These are phyloP conservation scores for Metalampra italica DNA, from an alignment of 2,888 invertebrate species.

Conservation along the genomic window DNA sequence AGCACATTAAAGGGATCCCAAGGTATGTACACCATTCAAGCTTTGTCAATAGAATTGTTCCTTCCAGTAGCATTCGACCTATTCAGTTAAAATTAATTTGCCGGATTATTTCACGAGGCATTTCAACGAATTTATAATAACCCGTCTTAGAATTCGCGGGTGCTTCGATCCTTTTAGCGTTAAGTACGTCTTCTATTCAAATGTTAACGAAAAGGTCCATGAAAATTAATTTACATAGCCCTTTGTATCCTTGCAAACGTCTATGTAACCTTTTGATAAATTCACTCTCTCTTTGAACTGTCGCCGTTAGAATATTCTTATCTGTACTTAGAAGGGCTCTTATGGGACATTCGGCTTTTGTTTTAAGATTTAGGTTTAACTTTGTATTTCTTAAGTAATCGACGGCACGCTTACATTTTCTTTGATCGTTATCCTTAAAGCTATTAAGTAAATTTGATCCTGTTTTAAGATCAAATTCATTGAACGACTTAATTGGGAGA, in stretches of 20 bases:
- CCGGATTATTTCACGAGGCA: conserved; percentile 24
- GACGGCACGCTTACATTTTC: conserved; percentile 28
- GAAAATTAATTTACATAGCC: conserved; percentile 67
- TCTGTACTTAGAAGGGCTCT: conserved; percentile 41
- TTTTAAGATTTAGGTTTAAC: conserved; percentile 44
- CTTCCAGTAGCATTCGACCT: conserved; percentile 10
- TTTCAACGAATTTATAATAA: conserved; percentile 49
- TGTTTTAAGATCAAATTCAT: conserved; percentile 22
- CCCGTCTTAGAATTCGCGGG: conserved; percentile 38
- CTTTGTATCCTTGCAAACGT: conserved; percentile 40
- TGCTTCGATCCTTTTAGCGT: conserved; percentile 40
- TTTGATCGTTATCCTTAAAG: conserved; percentile 24
- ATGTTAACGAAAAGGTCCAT: conserved; percentile 54
- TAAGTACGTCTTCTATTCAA: conserved; percentile 43
- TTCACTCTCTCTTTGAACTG: conserved; percentile 35
- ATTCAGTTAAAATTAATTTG: conserved; percentile 21
- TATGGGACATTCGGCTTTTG: conserved; percentile 47
- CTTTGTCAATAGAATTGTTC: conserved; percentile 15
- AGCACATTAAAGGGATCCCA: background rate
- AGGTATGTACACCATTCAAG: conserved; percentile 8
- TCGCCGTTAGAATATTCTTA: conserved; percentile 41
- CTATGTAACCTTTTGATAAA: conserved; percentile 54
- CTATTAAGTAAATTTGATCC: conserved; percentile 29
- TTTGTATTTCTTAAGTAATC: conserved; percentile 43
- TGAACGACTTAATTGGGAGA: conserved; percentile 18